Percentiles rank a stretch among this genome's conserved stretches.
Evolutionary conservation across 2,113 vertebrate genomes (phyloP).

Genomic region (Holacanthus passer): DNA sequence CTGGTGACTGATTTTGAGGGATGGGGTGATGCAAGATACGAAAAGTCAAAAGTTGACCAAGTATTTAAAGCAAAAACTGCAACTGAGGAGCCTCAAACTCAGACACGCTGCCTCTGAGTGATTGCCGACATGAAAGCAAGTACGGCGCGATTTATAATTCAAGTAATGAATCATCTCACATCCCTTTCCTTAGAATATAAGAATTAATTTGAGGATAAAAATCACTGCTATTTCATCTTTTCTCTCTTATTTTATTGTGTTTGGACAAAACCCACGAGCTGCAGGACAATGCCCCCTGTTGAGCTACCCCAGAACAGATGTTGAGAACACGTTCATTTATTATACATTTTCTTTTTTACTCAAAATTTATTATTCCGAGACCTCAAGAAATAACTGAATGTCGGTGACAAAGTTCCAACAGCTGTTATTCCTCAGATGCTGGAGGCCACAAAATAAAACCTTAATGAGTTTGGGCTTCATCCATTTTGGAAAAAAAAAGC

Average conservation of each 20-base stretch:
- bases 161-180: not conserved
- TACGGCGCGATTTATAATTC: not conserved
- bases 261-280: not conserved
- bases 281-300: not conserved
- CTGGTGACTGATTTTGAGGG: slow-evolving; percentile 33
- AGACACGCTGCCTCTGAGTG: not conserved
- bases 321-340: not conserved
- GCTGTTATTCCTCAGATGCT: not conserved
- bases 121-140: not conserved
- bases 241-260: not conserved
- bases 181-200: not conserved
- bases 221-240: not conserved
- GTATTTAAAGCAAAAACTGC: slow-evolving; percentile 20
- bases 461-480: slow-evolving; percentile 12
- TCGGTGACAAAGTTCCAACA: slow-evolving; percentile 1
- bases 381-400: not conserved
- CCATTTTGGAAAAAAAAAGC: not conserved
- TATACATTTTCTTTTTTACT: not conserved
- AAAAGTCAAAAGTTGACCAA: slow-evolving; percentile 49
- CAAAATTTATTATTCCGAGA: not conserved
- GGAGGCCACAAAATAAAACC: slow-evolving; percentile 7
- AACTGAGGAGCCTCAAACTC: not conserved
- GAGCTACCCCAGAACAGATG: not conserved
- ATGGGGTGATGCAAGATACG: slow-evolving; percentile 14
- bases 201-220: not conserved